Evolutionary conservation across 2,797 vertebrate genomes (phyloP).

Genomic region (Myotis planiceps): DNA sequence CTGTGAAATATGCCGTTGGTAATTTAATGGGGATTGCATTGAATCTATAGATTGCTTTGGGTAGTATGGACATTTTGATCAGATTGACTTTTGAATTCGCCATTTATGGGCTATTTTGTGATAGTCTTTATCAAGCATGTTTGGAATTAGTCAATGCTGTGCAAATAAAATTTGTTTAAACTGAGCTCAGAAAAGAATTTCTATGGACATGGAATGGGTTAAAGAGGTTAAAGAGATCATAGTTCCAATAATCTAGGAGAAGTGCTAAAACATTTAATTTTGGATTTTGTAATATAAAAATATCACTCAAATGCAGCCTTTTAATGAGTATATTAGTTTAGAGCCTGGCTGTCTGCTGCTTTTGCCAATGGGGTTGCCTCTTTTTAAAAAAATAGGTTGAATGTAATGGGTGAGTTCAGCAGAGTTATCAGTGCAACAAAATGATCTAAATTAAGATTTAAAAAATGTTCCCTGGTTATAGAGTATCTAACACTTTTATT

Average conservation of each 20-base stretch:
- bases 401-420: neutral
- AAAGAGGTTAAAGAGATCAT: neutral
- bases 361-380: neutral
- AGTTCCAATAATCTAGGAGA: neutral
- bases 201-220: neutral
- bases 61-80: neutral
- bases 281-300: slow-evolving; percentile 29
- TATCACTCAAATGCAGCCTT: neutral
- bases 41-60: too few species aligned
- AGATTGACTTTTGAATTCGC: slow-evolving; percentile 18
- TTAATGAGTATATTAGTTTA: neutral
- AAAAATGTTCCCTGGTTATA: neutral
- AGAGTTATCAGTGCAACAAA: neutral
- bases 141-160: neutral
- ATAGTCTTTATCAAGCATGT: neutral
- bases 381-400: neutral
- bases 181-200: neutral
- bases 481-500: neutral
- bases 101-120: neutral
- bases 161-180: neutral
- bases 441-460: neutral
- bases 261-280: neutral
- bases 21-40: too few species aligned
- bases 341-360: neutral
- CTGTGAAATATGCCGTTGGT: too few species aligned